Base-by-base conservation (phyloP, 1,140 invertebrate genomes). In the Cephus cinctus region DNA sequence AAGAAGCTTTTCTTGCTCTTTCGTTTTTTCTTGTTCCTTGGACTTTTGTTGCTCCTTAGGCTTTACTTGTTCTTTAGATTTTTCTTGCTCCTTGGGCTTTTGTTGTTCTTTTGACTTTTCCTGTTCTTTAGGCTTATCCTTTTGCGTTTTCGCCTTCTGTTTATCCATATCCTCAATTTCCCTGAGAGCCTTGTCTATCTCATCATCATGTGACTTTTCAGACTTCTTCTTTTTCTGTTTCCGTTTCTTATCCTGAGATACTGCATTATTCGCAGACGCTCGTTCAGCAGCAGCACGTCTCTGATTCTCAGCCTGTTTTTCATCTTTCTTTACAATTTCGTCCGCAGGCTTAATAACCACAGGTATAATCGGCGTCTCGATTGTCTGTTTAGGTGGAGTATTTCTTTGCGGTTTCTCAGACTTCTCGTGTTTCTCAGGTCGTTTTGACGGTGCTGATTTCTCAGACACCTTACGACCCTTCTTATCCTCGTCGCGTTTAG, bases 151-250 rank as follows among this genome's bases (percentile, higher is more conserved):
- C 3, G 49, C 40, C 46, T 67, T 69, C 40, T 67, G 66, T 43
- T 77, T 77, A 47, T 78, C 73, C 74, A 80, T 74, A 47, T 68
- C 62, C 34, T 77, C 77, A 32, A 82, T 82, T 61, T 83, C 80
- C 62, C 76, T 78, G 11, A 81, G 61, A 43, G 79, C 81, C 61
- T 79, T 81, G 56, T 85, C 83, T 53, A 84, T 80, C 56, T 85
- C 82, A 59, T 84, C 79, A 40, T 78, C 78, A 2, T 65, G 48
- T 23, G 53, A 50, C 44, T 73, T 65, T 50, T 73, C 75, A 16
- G 47, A 31, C 49, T 74, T 80, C 57, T 79, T 80, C 51, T 75
- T 75, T 36, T 67, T 70, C 56, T 73, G 60, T 43, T 67, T 77
- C 8, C 66, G 64, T 55, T 73, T 75, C 48, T 69, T 77, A 34